phyloP scores from a whole-genome alignment of 2,797 vertebrate genomes.

The Xiphorhynchus erythropygius region DNA sequence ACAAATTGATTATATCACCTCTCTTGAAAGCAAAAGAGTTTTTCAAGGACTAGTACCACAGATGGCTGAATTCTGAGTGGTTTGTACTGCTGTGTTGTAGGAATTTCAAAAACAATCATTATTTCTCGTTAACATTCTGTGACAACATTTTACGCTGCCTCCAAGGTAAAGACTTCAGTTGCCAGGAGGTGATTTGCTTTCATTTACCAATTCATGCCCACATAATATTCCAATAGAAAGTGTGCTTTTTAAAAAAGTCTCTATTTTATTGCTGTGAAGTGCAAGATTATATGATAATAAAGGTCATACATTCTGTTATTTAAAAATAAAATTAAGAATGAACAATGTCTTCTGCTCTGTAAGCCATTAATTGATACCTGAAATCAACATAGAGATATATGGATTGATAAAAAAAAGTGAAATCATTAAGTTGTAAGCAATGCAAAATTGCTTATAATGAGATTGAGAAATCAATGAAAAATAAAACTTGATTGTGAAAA shows the following conservation, averaged over 20 bases:
- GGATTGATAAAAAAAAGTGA: background rate
- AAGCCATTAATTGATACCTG: background rate
- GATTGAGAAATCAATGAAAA: background rate
- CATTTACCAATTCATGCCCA: background rate
- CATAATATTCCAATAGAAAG: background rate
- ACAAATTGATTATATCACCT: slow-evolving; percentile 16
- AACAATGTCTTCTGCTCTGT: background rate
- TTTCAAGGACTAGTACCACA: slow-evolving; percentile 32
- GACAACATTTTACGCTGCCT: background rate
- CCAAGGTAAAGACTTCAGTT: background rate
- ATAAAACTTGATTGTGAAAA: background rate
- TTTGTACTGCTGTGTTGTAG: background rate
- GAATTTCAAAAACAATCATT: slow-evolving; percentile 39
- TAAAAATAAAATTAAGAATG: background rate
- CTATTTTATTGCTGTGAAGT: background rate
- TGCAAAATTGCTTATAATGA: background rate
- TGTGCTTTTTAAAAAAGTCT: background rate
- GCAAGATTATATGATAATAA: background rate
- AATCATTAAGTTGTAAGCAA: background rate
- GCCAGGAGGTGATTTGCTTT: background rate
- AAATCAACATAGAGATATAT: background rate
- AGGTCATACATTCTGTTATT: background rate
- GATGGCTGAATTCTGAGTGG: background rate
- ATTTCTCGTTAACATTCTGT: slow-evolving; percentile 23
- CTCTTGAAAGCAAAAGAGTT: background rate